Evolutionary conservation across 2,113 vertebrate species (phyloP).

Genomic region (Phodopus roborovskii): DNA sequence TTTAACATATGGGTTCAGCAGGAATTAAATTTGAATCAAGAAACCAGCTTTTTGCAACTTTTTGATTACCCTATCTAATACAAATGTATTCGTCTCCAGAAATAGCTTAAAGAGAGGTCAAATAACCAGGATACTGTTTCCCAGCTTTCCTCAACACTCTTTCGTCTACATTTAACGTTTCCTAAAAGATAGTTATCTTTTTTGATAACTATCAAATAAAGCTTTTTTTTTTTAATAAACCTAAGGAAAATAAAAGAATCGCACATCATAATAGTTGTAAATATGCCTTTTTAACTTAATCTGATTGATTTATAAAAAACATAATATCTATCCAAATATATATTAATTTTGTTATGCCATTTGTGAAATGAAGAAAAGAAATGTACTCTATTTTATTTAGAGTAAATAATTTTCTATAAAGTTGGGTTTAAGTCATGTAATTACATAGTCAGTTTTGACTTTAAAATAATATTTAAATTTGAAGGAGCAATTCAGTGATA

Average conservation of each 20-base stretch:
- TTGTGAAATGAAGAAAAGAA: slow-evolving; percentile 13
- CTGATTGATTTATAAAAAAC: slow-evolving; percentile 29
- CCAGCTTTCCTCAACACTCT: neutral
- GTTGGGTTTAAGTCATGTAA: neutral
- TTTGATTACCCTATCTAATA: neutral
- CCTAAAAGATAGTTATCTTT: neutral
- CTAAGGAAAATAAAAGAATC: neutral
- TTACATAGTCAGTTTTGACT: slow-evolving; percentile 49
- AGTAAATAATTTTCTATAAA: slow-evolving; percentile 59
- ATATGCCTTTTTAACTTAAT: slow-evolving; percentile 37
- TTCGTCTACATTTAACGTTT: neutral
- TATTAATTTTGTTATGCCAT: neutral
- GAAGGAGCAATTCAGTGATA: slow-evolving; percentile 56
- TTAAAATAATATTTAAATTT: neutral
- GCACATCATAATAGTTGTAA: neutral
- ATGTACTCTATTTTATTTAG: neutral
- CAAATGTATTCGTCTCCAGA: neutral
- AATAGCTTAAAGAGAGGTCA: neutral
- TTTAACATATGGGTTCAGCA: neutral
- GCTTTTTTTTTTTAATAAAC: neutral
- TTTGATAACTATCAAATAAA: neutral
- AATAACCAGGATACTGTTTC: neutral
- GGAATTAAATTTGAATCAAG: neutral
- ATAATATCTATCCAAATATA: neutral
- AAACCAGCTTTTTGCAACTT: neutral